Evolutionary conservation across 2,888 invertebrate species (phyloP), one percentile per base, ranked within the genome.

Genomic region (Pristionchus exspectatus): DNA sequence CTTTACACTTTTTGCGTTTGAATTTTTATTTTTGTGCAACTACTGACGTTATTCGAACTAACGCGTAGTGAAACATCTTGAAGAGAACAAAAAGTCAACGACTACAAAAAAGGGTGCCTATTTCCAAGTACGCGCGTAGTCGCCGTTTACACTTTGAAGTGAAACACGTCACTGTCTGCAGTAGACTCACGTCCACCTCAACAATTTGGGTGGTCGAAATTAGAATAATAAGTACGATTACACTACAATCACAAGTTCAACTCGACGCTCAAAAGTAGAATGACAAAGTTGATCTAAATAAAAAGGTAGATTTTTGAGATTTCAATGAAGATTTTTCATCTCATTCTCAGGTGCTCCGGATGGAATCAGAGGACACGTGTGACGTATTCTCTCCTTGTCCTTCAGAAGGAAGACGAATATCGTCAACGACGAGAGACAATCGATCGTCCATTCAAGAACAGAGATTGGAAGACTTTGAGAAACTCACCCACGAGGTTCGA

Each of bases 391-490:
- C 84, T 59, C 59, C 59, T 3, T 33, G 30, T 59, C 18, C 84
- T 33, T 27, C 27, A 56, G 56, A 24, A 33, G 84, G 12, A 9
- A 27, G 81, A 3, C 24, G 81, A 54, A n/a, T 81, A 14, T 50
- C 81, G 12, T 81, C 54, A 54, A 54, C 81, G 27, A 27, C 50
- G 50, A 81, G 81, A 27, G 81, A 81, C 1, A 81, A 24, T 81
- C 81, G 81, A 81, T 14, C 44, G 10, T 81, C 85, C 10, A 38
- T 50, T 14, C 81, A 81, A 30, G 85, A 63, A 85, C 85, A 63
- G 24, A 24, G 81, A 81, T 50, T 81, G 50, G 81, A 81, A n/a
- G 56, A 87, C n/a, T 87, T 56, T 50, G 87, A 87, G 87, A 87
- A 87, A 27, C 69, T 87, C 16, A 63, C 7, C 1, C 87, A 87